phyloP scores from a whole-genome alignment of 2,888 invertebrate genomes.

The Acleris holmiana region DNA sequence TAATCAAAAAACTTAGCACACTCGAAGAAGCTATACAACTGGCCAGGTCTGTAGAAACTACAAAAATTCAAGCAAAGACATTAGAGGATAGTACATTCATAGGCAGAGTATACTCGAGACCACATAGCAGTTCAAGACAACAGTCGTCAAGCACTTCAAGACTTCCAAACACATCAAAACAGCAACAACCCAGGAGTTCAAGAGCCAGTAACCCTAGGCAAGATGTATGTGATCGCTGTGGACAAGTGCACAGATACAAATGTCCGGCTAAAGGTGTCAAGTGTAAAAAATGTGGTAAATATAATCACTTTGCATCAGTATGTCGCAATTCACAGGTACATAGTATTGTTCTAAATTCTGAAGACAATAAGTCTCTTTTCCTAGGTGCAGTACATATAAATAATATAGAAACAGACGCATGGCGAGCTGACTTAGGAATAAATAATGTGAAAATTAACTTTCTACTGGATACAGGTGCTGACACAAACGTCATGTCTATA shows the following conservation, averaged over 20 bases:
- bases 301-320: background rate
- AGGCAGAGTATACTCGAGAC: no score
- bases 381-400: background rate
- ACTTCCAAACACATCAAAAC: no score
- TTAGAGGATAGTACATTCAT: no score
- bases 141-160: background rate
- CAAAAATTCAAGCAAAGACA: no score
- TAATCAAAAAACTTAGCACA: no score
- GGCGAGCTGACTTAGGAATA: background rate
- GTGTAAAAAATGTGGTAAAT: background rate
- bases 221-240: background rate
- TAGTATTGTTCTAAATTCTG: background rate
- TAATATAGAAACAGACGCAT: background rate
- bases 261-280: background rate
- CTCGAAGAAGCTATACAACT: no score
- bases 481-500: constrained; percentile 8
- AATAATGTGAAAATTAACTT: constrained; percentile 1
- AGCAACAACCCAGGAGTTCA: no score
- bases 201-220: background rate
- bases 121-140: no score
- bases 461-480: constrained; percentile 12
- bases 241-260: background rate
- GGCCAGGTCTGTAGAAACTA: no score
- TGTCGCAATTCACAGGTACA: background rate
- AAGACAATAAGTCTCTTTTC: background rate